These are phyloP conservation scores for Agrochola lota DNA, from an alignment of 2,888 invertebrate genomes.

Conservation along the genomic window DNA sequence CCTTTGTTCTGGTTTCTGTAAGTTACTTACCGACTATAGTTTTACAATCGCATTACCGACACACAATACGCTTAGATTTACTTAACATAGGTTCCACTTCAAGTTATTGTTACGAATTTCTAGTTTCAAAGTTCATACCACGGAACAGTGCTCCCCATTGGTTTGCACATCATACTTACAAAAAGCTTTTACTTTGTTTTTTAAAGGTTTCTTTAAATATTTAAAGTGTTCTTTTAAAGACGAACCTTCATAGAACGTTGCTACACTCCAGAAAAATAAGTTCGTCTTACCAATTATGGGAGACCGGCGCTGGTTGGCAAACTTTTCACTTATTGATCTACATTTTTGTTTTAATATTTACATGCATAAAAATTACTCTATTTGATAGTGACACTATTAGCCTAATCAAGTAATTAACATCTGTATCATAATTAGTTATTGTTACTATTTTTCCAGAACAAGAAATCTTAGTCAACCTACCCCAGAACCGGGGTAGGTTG, in stretches of 20 bases:
- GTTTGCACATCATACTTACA: neutral
- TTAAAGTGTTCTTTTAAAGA: neutral
- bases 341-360: too few species aligned
- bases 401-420: too few species aligned
- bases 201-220: neutral
- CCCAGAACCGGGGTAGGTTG: too few species aligned
- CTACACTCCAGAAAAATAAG: too few species aligned
- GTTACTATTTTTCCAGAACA: neutral
- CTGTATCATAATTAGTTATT: neutral
- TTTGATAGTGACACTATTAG: too few species aligned
- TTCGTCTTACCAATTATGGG: too few species aligned
- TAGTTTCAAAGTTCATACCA: constrained; percentile 28
- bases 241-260: too few species aligned
- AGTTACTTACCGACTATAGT: constrained; percentile 26
- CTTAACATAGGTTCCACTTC: constrained; percentile 25
- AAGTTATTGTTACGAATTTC: constrained; percentile 17
- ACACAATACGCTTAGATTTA: constrained; percentile 37
- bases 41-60: constrained; percentile 38
- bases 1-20: constrained; percentile 38
- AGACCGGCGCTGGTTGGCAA: too few species aligned
- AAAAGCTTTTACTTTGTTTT: neutral
- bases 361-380: too few species aligned
- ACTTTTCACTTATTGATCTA: too few species aligned
- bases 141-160: neutral
- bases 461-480: neutral